Conservation (phyloP, 1,140 invertebrate genomes). For the Druon quercuslanigerum region DNA sequence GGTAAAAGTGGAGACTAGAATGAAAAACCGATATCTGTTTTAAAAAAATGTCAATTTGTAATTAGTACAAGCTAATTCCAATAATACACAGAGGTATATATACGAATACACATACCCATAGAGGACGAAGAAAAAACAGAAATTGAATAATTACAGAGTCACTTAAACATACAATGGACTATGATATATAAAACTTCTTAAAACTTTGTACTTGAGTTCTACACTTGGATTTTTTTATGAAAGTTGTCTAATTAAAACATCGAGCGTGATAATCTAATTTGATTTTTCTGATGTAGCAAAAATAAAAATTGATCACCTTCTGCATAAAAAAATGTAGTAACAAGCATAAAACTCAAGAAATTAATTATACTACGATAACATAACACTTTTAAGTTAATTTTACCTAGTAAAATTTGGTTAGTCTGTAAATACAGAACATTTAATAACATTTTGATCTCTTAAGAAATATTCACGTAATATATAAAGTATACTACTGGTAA, state of each 20-base stretch:
- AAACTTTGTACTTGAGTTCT: constrained; percentile 17
- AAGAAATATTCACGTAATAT: constrained; percentile 28
- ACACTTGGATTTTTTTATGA: background rate
- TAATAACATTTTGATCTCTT: constrained; percentile 33
- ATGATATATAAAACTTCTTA: background rate
- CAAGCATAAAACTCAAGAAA: constrained; percentile 3
- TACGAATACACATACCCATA: constrained; percentile 48
- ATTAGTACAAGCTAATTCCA: constrained; percentile 56
- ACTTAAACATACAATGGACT: constrained; percentile 39
- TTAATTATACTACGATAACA: constrained; percentile 14
- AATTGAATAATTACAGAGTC: constrained; percentile 27
- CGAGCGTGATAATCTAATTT: too few relatives aligned
- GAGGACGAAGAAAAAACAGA: background rate
- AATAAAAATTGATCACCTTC: too few relatives aligned
- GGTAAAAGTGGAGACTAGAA: constrained; percentile 35
- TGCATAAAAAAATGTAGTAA: background rate
- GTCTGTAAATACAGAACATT: constrained; percentile 47
- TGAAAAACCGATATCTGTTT: constrained; percentile 35
- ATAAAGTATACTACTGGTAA: constrained; percentile 12
- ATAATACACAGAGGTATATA: constrained; percentile 52
- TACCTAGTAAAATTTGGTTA: constrained; percentile 47
- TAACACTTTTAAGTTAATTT: constrained; percentile 21
- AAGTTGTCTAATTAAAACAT: background rate
- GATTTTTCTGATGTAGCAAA: too few relatives aligned
- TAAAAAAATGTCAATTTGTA: constrained; percentile 30